These are phyloP conservation scores for Phrynocephalus forsythii DNA, from an alignment of 2,797 vertebrate genomes.

Conservation along the genomic window DNA sequence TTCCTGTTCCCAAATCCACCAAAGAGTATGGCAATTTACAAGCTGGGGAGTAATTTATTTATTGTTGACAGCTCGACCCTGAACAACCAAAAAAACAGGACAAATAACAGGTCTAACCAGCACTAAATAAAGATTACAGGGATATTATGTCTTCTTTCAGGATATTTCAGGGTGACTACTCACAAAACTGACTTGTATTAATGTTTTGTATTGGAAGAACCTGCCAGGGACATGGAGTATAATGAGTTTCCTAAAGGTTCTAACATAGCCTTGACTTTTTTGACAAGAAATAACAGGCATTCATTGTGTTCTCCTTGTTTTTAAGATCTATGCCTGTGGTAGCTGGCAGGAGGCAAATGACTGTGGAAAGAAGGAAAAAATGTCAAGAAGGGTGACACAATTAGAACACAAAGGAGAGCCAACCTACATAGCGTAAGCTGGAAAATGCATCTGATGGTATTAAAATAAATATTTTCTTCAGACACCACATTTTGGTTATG, in stretches of 20 bases:
- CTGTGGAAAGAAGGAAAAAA: constrained; percentile 45
- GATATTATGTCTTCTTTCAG: constrained; percentile 47
- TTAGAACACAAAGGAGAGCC: constrained; percentile 21
- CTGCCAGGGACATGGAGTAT: constrained; percentile 15
- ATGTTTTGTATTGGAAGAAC: constrained; percentile 46
- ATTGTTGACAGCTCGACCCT: constrained; percentile 38
- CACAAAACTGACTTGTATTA: constrained; percentile 55
- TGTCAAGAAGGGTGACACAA: constrained; percentile 33
- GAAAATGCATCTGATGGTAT: constrained; percentile 44
- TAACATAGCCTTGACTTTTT: constrained; percentile 45
- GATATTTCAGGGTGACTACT: constrained; percentile 38
- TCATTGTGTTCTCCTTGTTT: constrained; percentile 11
- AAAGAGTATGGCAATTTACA: constrained; percentile 59
- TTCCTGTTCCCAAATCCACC: constrained; percentile 57
- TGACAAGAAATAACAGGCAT: constrained; percentile 33
- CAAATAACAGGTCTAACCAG: constrained; percentile 55
- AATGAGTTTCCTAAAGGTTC: constrained; percentile 46
- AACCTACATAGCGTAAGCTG: background rate
- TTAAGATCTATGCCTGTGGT: constrained; percentile 4
- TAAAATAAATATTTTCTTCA: background rate
- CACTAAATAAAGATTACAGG: constrained; percentile 64
- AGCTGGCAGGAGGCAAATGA: constrained; percentile 55
- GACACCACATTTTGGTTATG: background rate
- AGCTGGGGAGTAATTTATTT: constrained; percentile 64
- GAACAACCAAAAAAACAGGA: constrained; percentile 56